Evolutionary conservation across 2,797 vertebrate species (phyloP).

Genomic region (Poliocrania exsul): DNA sequence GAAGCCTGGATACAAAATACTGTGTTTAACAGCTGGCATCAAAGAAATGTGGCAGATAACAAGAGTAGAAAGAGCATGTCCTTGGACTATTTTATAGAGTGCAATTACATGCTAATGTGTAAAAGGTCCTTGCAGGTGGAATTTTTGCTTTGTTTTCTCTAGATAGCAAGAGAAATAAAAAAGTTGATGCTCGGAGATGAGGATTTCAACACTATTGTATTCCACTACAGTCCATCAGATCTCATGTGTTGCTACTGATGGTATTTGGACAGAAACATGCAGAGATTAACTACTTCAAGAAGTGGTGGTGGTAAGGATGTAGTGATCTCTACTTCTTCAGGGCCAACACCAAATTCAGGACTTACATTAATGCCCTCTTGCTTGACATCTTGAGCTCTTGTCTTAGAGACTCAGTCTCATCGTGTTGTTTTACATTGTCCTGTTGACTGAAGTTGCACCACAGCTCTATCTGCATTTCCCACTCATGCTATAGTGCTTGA

Average conservation of each 20-base stretch:
- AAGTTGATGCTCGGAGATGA: background rate
- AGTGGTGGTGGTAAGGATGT: background rate
- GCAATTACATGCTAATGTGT: background rate
- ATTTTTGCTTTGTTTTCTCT: background rate
- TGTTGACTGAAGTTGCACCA: background rate
- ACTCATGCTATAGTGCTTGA: accelerated
- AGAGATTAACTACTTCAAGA: background rate
- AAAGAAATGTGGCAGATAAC: background rate
- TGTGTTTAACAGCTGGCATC: background rate
- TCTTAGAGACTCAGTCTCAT: background rate
- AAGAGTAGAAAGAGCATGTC: background rate
- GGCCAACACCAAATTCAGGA: background rate
- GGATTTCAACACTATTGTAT: background rate
- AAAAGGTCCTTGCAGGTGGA: background rate
- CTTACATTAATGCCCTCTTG: background rate
- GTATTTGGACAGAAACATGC: background rate
- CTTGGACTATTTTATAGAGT: background rate
- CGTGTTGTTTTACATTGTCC: accelerated
- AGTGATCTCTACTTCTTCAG: background rate
- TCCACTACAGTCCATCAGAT: background rate
- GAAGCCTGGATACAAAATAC: background rate
- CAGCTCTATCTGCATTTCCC: background rate
- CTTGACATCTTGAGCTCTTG: background rate
- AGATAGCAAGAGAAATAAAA: background rate
- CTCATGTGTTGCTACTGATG: background rate